Base-by-base conservation (phyloP, 2,113 vertebrate genomes). In the Lutjanus erythropterus region DNA sequence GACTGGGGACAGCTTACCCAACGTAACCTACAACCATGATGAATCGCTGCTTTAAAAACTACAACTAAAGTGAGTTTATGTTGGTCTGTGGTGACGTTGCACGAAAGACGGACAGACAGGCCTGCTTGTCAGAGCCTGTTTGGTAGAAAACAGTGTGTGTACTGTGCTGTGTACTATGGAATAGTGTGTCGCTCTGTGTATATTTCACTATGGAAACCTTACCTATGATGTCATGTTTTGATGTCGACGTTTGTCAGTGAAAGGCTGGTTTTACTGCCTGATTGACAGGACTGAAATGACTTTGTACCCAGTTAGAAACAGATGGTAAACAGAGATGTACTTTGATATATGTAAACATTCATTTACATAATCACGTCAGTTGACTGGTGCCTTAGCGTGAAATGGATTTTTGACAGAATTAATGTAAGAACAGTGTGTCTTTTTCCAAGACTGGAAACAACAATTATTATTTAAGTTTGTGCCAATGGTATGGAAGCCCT, bases 11-110 rank as follows among this genome's bases (percentile, higher is more conserved):
- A 6, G 21, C 65, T 75, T 46, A 77, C 37, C 69, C 64, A 50
- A 21, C 12, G 7, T 69, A 50, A 55, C 76, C 83, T 42, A 58
- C 10, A 0, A 27, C 53, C 46, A 6, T 41, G 49, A 85, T 88
- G 84, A 89, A 88, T 82, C 39, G 42, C 39, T 31, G 71, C 78
- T 72, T 90, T 80, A 85, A 83, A 85, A 81, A 78, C 72, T 52
- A 71, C 73, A 75, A 66, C 76, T 78, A 77, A 78, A 86, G 72
- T 21, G 55, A 61, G 68, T 67, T 71, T 59, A 33, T 84, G 86
- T 65, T 56, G 72, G 64, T 87, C 50, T 62, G 74, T 35, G 76
- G 77, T 49, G 67, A 71, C 33, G 58, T 23, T 64, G 66, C 39
- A 19, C 1, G 0, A 42, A 55, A 70, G 58, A 80, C 81, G 55